Percentiles rank a stretch among this genome's conserved stretches.
Evolutionary conservation across 2,113 vertebrate species (phyloP).

Genomic region (Phrynocephalus versicolor): DNA sequence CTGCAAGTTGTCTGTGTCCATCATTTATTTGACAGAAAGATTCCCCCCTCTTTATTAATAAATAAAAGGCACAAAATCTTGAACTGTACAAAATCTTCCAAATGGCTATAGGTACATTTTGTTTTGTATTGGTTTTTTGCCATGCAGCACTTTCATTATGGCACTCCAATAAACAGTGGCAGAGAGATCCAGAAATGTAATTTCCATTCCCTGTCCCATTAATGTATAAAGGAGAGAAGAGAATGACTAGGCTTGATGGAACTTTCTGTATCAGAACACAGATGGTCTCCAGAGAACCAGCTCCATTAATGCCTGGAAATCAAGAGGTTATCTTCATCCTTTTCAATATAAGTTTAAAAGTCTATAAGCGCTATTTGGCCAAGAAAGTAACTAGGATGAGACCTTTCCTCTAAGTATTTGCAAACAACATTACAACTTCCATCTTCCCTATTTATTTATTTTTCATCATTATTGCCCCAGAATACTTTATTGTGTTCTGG

Average conservation of each 20-base stretch:
- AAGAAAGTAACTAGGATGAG: background rate
- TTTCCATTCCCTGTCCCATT: constrained; percentile 20
- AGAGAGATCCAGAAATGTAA: constrained; percentile 25
- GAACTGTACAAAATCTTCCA: constrained; percentile 9
- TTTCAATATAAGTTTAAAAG: background rate
- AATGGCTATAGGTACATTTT: background rate
- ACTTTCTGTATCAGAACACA: constrained; percentile 9
- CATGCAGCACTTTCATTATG: constrained; percentile 7
- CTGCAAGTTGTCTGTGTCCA: background rate
- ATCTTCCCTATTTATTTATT: too few relatives aligned
- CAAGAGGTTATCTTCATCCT: background rate
- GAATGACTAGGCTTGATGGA: background rate
- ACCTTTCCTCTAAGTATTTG: background rate
- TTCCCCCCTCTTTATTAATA: constrained; percentile 8
- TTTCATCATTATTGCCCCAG: too few relatives aligned
- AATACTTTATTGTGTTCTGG: too few relatives aligned
- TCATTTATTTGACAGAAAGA: constrained; percentile 3
- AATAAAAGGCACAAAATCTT: background rate
- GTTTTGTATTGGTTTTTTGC: constrained; percentile 24
- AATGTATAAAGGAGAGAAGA: constrained; percentile 1
- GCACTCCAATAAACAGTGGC: background rate
- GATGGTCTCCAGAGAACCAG: constrained; percentile 16
- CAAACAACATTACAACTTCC: background rate
- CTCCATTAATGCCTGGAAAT: constrained; percentile 13
- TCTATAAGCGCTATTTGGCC: background rate